These are phyloP conservation scores for Adelges cooleyi DNA, from an alignment of 1,140 invertebrate species.

Conservation along the genomic window DNA sequence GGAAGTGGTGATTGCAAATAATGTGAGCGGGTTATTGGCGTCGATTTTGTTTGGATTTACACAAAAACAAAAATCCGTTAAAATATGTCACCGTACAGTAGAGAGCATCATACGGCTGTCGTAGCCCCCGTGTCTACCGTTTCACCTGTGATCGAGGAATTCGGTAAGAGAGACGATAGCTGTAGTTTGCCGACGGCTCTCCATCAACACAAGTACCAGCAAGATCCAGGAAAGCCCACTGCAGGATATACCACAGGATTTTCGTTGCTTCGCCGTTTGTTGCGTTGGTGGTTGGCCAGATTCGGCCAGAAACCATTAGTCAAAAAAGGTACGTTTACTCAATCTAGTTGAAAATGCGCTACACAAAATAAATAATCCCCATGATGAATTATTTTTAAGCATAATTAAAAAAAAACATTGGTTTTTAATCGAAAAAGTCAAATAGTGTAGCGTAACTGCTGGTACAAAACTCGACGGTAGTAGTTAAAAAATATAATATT, in stretches of 20 bases:
- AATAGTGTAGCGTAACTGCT: too few species aligned
- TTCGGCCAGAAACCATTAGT: constrained; percentile 14
- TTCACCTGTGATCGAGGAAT: constrained; percentile 16
- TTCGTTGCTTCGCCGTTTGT: background rate
- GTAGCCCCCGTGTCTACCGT: background rate
- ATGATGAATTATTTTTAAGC: too few species aligned
- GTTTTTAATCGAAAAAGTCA: too few species aligned
- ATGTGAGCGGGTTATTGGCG: too few species aligned
- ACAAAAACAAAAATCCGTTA: too few species aligned
- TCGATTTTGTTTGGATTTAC: too few species aligned
- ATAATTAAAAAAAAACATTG: too few species aligned
- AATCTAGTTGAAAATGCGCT: too few species aligned
- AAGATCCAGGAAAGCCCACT: background rate
- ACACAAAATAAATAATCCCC: too few species aligned
- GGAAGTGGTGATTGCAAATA: too few species aligned
- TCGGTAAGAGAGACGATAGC: background rate
- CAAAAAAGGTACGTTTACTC: constrained; percentile 24
- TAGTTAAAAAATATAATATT: too few species aligned
- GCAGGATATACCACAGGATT: constrained; percentile 14
- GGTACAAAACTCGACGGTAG: too few species aligned
- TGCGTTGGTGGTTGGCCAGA: constrained; percentile 14
- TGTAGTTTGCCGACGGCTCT: background rate
- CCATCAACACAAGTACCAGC: background rate
- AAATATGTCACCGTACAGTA: constrained; percentile 19
- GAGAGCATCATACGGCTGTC: constrained; percentile 4